Evolutionary conservation across 1,140 invertebrate genomes (phyloP).

Genomic region (Ceratina australensis): DNA sequence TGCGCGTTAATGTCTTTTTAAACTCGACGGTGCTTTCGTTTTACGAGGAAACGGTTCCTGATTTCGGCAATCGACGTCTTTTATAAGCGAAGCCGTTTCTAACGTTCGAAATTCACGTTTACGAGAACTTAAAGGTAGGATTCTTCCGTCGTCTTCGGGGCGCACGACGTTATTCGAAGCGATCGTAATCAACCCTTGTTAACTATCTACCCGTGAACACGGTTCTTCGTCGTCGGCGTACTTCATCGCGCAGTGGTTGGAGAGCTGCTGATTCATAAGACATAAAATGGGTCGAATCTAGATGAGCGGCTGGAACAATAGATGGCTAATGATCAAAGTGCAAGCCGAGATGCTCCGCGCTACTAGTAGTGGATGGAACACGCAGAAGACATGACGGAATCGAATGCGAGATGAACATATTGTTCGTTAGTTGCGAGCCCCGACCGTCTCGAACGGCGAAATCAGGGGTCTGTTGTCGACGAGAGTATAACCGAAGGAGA

Average conservation of each 20-base stretch:
- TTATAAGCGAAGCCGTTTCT: background rate
- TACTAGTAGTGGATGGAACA: conserved; percentile 9
- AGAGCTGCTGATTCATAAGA: conserved; percentile 60
- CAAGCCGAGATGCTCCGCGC: conserved; percentile 36
- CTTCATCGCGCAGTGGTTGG: conserved; percentile 9
- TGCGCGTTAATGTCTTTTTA: background rate
- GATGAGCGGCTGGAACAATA: conserved; percentile 61
- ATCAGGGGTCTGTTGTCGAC: conserved; percentile 15
- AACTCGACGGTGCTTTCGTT: too few species aligned
- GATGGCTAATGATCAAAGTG: conserved; percentile 62
- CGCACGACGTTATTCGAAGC: background rate
- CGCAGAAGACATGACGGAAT: conserved; percentile 38
- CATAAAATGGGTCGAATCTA: conserved; percentile 61
- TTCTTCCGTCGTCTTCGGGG: background rate
- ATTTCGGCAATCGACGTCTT: too few species aligned
- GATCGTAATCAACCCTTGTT: conserved; percentile 26
- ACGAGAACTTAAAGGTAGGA: background rate
- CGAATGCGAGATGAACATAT: conserved; percentile 56
- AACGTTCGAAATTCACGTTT: background rate
- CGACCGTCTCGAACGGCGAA: background rate
- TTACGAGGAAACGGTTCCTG: too few species aligned
- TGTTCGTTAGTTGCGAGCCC: conserved; percentile 41
- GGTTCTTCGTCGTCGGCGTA: conserved; percentile 23
- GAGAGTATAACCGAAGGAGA: background rate
- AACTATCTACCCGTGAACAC: conserved; percentile 44